These are phyloP conservation scores for Matsumurasca onukii DNA, from an alignment of 1,140 invertebrate species.

Conservation along the genomic window DNA sequence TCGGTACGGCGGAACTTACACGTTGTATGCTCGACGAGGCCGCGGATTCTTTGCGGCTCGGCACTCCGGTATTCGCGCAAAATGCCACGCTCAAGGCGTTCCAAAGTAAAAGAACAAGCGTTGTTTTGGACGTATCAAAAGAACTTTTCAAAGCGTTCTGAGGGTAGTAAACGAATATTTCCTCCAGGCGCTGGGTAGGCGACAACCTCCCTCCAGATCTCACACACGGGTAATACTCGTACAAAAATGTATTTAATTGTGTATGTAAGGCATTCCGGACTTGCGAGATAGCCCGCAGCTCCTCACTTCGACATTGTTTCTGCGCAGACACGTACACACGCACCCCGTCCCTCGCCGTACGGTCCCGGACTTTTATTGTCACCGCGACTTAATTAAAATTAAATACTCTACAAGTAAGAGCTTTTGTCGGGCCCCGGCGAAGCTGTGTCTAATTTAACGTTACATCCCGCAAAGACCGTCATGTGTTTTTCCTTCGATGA, in stretches of 20 bases:
- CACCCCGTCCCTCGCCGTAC: background rate
- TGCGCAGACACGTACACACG: background rate
- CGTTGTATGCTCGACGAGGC: background rate
- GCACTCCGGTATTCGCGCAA: slow-evolving; percentile 20
- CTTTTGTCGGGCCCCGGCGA: background rate
- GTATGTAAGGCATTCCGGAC: slow-evolving; percentile 18
- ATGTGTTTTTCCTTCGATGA: slow-evolving; percentile 3
- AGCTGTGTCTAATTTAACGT: slow-evolving; percentile 8
- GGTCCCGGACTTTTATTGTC: background rate
- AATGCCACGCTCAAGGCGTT: slow-evolving; percentile 9
- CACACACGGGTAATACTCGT: slow-evolving; percentile 17
- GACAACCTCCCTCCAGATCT: slow-evolving; percentile 26
- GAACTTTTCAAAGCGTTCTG: slow-evolving; percentile 28
- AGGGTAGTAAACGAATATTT: slow-evolving; percentile 22
- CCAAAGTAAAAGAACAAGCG: slow-evolving; percentile 19
- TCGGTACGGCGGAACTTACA: background rate
- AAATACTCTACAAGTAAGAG: slow-evolving; percentile 10
- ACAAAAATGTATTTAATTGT: slow-evolving; percentile 30
- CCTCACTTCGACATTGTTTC: slow-evolving; percentile 19
- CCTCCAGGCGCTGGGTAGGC: background rate
- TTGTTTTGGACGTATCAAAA: slow-evolving; percentile 29
- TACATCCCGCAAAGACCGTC: slow-evolving; percentile 6
- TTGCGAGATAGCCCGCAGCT: slow-evolving; percentile 3
- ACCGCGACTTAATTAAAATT: slow-evolving; percentile 24
- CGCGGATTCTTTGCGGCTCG: slow-evolving; percentile 9